These are phyloP conservation scores for Drosophila nigrodunni DNA, from an alignment of 1,140 invertebrate genomes.

Conservation along the genomic window DNA sequence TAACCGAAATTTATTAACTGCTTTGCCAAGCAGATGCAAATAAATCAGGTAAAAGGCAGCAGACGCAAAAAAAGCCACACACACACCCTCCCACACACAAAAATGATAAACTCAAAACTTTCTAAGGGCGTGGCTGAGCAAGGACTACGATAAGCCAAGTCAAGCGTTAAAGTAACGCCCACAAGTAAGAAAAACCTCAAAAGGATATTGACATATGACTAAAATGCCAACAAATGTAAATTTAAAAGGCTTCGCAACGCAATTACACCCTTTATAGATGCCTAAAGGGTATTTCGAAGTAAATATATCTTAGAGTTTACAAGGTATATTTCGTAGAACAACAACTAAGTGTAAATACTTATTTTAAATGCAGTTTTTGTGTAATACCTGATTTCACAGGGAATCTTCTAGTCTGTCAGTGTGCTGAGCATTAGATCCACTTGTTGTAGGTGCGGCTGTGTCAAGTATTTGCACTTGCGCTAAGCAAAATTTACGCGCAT, in stretches of 20 bases:
- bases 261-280: not conserved
- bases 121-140: slow-evolving; percentile 27
- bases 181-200: slow-evolving; percentile 53
- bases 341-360: too few relatives aligned
- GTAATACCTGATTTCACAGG: slow-evolving; percentile 5
- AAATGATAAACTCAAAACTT: slow-evolving; percentile 48
- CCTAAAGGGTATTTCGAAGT: slow-evolving; percentile 4
- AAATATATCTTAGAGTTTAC: too few relatives aligned
- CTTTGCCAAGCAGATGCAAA: slow-evolving; percentile 63
- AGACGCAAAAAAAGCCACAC: slow-evolving; percentile 10
- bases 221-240: slow-evolving; percentile 49
- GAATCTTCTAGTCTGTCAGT: slow-evolving; percentile 1
- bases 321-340: too few relatives aligned
- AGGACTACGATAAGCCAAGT: slow-evolving; percentile 53
- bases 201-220: slow-evolving; percentile 77
- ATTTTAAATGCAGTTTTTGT: not conserved
- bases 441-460: slow-evolving; percentile 73
- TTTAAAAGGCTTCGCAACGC: slow-evolving; percentile 39
- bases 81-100: slow-evolving; percentile 13
- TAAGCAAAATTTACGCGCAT: slow-evolving; percentile 83
- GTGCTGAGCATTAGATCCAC: not conserved
- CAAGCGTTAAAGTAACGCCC: slow-evolving; percentile 69
- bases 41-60: slow-evolving; percentile 67
- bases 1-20: slow-evolving; percentile 80
- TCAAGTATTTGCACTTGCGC: slow-evolving; percentile 82